Evolutionary conservation across 2,113 vertebrate genomes (phyloP).

Genomic region (Neoarius graeffei): DNA sequence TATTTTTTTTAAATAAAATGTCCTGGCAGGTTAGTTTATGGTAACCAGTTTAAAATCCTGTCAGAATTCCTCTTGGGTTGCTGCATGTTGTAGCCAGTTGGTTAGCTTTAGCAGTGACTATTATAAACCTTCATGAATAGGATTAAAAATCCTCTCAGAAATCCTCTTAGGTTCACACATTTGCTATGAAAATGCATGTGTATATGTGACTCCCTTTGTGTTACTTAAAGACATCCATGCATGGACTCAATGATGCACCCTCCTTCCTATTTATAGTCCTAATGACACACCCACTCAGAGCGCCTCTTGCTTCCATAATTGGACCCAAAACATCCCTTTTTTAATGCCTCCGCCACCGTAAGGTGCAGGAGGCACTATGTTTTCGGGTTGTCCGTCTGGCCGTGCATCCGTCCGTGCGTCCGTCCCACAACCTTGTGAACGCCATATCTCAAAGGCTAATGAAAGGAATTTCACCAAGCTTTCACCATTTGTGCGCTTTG

Average conservation of each 20-base stretch:
- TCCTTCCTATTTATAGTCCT: not conserved
- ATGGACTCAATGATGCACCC: not conserved
- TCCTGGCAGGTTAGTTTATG: not conserved
- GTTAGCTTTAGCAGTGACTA: not conserved
- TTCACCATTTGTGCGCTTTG: too few relatives aligned
- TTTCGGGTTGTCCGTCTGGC: too few relatives aligned
- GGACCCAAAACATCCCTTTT: conserved; percentile 2
- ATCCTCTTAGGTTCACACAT: not conserved
- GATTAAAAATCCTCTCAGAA: not conserved
- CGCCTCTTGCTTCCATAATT: not conserved
- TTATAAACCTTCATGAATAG: not conserved
- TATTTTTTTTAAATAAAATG: not conserved
- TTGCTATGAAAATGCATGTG: not conserved
- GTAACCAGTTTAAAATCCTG: not conserved
- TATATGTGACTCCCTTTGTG: not conserved
- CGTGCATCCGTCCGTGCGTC: too few relatives aligned
- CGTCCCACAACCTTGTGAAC: too few relatives aligned
- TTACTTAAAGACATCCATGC: not conserved
- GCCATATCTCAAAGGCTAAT: too few relatives aligned
- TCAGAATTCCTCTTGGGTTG: too few relatives aligned
- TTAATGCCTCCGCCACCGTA: too few relatives aligned
- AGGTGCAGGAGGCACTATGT: too few relatives aligned
- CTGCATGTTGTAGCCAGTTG: not conserved
- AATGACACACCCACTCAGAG: not conserved
- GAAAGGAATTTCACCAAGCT: too few relatives aligned